Evolutionary conservation across 2,888 invertebrate genomes (phyloP).

Genomic region (Bimastos eiseni): DNA sequence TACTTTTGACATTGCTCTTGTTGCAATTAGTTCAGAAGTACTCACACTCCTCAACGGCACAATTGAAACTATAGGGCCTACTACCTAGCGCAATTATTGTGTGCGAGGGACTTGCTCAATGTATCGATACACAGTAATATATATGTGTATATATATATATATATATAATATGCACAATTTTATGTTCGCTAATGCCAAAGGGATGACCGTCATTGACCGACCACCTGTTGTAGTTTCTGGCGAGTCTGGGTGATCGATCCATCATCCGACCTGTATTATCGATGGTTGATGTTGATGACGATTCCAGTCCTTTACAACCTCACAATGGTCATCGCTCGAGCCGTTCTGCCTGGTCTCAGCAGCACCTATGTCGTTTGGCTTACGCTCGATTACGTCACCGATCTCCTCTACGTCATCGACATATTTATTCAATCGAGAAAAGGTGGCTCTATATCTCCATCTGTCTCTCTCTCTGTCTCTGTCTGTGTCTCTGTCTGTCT

Average conservation of each 20-base stretch:
- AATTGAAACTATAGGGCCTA: too few relatives aligned
- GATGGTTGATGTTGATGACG: constrained; percentile 87
- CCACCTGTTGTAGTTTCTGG: constrained; percentile 52
- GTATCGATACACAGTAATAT: too few relatives aligned
- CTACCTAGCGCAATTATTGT: too few relatives aligned
- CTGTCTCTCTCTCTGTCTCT: neutral
- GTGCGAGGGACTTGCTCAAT: too few relatives aligned
- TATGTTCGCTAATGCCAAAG: too few relatives aligned
- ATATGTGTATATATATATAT: constrained; percentile 17
- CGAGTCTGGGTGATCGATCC: constrained; percentile 71
- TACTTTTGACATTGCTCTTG: too few relatives aligned
- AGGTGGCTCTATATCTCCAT: constrained; percentile 68
- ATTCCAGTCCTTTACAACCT: constrained; percentile 87
- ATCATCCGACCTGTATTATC: constrained; percentile 77
- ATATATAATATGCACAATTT: too few relatives aligned
- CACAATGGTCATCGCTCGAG: constrained; percentile 84
- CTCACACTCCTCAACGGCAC: too few relatives aligned
- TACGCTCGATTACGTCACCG: constrained; percentile 81
- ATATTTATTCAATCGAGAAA: constrained; percentile 84
- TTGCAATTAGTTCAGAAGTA: too few relatives aligned
- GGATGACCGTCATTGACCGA: neutral
- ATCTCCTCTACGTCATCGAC: constrained; percentile 82
- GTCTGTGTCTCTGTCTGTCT: neutral
- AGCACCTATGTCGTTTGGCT: constrained; percentile 74
- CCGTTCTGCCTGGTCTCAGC: constrained; percentile 90